phyloP scores from a whole-genome alignment of 2,113 vertebrate genomes.

The Tetraodon nigroviridis region DNA sequence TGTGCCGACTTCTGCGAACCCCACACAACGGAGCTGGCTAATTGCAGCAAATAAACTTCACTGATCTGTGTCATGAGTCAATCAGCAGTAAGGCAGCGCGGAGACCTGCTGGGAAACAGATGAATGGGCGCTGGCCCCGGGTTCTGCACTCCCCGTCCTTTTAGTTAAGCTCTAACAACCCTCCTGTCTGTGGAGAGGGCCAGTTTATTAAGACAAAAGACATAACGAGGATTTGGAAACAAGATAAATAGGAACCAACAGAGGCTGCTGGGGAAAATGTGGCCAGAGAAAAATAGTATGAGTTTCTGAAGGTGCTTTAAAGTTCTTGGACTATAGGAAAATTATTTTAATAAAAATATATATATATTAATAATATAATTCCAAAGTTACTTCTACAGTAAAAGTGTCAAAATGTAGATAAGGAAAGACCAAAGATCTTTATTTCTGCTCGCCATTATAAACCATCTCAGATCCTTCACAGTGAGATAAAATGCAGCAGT shows the following conservation, averaged over 20 bases:
- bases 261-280: constrained; percentile 14
- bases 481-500: background rate
- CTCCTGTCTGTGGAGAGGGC: constrained; percentile 31
- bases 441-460: too few species aligned
- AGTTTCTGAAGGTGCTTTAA: too few species aligned
- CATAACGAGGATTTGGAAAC: constrained; percentile 45
- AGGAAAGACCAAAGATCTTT: too few species aligned
- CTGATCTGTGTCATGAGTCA: constrained; percentile 69
- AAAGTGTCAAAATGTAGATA: too few species aligned
- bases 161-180: constrained; percentile 38
- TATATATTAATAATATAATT: too few species aligned
- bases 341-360: too few species aligned
- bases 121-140: constrained; percentile 52
- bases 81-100: constrained; percentile 62
- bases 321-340: too few species aligned
- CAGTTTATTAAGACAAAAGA: constrained; percentile 45
- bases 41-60: constrained; percentile 71
- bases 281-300: background rate
- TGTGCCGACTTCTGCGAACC: background rate
- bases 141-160: constrained; percentile 49
- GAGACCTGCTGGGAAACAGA: constrained; percentile 63
- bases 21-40: constrained; percentile 48
- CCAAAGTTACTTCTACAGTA: too few species aligned
- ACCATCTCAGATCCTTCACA: too few species aligned
- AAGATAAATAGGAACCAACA: constrained; percentile 48